Percentiles rank a stretch among this genome's conserved stretches.
Conservation (phyloP, 1,140 invertebrate genomes). For the Camponotus floridanus region DNA sequence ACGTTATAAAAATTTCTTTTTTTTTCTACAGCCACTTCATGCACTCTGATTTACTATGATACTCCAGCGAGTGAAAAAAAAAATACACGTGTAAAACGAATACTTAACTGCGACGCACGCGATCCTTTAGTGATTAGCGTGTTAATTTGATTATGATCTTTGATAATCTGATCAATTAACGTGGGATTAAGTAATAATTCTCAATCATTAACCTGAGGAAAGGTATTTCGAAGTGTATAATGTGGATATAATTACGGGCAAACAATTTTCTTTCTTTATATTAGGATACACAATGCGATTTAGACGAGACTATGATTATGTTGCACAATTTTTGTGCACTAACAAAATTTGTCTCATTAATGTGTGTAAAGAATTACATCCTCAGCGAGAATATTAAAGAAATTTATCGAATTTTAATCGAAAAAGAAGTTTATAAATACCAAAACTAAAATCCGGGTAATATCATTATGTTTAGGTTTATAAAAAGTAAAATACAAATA, state of each 20-base stretch:
- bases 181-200: slow-evolving; percentile 69
- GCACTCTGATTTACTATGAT: slow-evolving; percentile 11
- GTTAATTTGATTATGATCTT: slow-evolving; percentile 71
- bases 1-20: slow-evolving; percentile 53
- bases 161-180: slow-evolving; percentile 65
- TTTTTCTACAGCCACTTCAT: slow-evolving; percentile 31
- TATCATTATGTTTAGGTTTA: slow-evolving; percentile 63
- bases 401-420: slow-evolving; percentile 43
- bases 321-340: background rate
- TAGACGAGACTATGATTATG: background rate
- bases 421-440: slow-evolving; percentile 53
- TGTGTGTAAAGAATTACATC: background rate
- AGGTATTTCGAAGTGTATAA: slow-evolving; percentile 46
- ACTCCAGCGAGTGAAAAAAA: background rate
- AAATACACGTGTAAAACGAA: slow-evolving; percentile 36
- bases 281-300: background rate
- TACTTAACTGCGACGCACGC: background rate
- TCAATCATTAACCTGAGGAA: slow-evolving; percentile 57
- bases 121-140: slow-evolving; percentile 49
- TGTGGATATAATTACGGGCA: background rate
- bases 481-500: slow-evolving; percentile 73
- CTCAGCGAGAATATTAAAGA: slow-evolving; percentile 57
- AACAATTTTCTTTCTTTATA: background rate
- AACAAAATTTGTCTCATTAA: background rate
- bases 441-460: slow-evolving; percentile 76